These are phyloP conservation scores for Bolinopsis microptera DNA, from an alignment of 37 sponge, comb jelly and placozoan genomes.

Conservation along the genomic window DNA sequence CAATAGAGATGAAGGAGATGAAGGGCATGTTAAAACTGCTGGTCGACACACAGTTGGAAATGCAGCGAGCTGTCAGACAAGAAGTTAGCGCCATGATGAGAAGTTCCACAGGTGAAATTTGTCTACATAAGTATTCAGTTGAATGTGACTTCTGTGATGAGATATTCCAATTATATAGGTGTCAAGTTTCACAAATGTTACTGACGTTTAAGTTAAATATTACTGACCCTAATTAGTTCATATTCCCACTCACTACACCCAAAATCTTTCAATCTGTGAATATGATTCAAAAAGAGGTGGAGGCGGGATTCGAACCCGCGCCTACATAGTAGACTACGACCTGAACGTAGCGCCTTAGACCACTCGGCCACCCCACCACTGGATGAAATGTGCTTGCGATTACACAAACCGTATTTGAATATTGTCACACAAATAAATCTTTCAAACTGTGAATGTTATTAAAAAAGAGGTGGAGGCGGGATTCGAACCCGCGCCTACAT, in stretches of 20 bases:
- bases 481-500: slow-evolving; percentile 55
- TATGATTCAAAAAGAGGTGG: background rate
- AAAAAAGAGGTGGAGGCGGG: slow-evolving; percentile 37
- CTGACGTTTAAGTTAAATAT: too few relatives aligned
- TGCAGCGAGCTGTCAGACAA: slow-evolving; percentile 85
- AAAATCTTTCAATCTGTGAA: background rate
- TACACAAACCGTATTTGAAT: background rate
- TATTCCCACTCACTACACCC: too few relatives aligned
- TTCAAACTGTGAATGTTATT: background rate
- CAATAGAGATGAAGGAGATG: slow-evolving; percentile 74
- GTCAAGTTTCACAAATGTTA: too few relatives aligned
- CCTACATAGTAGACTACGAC: slow-evolving; percentile 54
- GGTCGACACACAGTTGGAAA: slow-evolving; percentile 85
- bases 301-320: slow-evolving; percentile 56
- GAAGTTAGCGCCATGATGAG: slow-evolving; percentile 86
- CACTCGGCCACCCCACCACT: slow-evolving; percentile 46
- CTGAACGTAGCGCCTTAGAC: slow-evolving; percentile 55
- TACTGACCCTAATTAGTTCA: too few relatives aligned
- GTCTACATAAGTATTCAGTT: too few relatives aligned
- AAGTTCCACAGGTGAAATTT: slow-evolving; percentile 31
- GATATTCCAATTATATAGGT: too few relatives aligned
- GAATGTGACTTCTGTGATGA: too few relatives aligned
- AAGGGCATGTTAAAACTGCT: slow-evolving; percentile 78
- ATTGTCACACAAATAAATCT: background rate
- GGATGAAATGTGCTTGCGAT: background rate